These are phyloP conservation scores for Chalcosyrphus nemorum DNA, from an alignment of 2,888 invertebrate species.

Conservation along the genomic window DNA sequence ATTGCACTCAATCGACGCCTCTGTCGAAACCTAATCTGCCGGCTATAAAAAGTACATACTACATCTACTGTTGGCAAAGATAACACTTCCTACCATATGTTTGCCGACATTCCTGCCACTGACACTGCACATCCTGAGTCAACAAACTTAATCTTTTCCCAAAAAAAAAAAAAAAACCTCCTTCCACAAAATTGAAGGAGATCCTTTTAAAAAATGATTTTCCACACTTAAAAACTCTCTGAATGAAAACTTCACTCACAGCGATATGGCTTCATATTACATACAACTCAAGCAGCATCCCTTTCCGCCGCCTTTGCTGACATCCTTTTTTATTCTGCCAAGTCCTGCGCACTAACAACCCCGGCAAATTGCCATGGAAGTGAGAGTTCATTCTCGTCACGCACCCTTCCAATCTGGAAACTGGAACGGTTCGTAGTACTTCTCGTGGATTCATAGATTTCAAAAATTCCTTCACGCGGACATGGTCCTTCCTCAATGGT, in stretches of 20 bases:
- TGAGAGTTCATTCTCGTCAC: constrained; percentile 42
- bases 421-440: constrained; percentile 35
- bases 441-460: constrained; percentile 32
- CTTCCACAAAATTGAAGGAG: not conserved
- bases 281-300: too few relatives aligned
- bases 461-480: constrained; percentile 49
- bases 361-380: constrained; percentile 38
- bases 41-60: not conserved
- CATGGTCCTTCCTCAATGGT: constrained; percentile 58
- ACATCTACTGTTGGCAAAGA: not conserved
- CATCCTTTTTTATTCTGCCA: not conserved
- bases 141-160: not conserved
- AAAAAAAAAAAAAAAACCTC: too few relatives aligned
- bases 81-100: not conserved
- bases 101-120: not conserved
- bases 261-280: not conserved
- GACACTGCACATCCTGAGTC: not conserved
- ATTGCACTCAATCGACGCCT: too few relatives aligned
- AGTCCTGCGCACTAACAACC: constrained; percentile 49
- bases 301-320: not conserved
- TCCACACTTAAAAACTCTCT: constrained; percentile 4
- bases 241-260: constrained; percentile 47
- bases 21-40: too few relatives aligned
- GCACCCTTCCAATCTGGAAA: constrained; percentile 46
- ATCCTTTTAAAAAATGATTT: constrained; percentile 1